Evolutionary conservation across 2,113 vertebrate genomes (phyloP), one percentile per base, ranked within the genome.

Genomic region (Cygnus atratus): DNA sequence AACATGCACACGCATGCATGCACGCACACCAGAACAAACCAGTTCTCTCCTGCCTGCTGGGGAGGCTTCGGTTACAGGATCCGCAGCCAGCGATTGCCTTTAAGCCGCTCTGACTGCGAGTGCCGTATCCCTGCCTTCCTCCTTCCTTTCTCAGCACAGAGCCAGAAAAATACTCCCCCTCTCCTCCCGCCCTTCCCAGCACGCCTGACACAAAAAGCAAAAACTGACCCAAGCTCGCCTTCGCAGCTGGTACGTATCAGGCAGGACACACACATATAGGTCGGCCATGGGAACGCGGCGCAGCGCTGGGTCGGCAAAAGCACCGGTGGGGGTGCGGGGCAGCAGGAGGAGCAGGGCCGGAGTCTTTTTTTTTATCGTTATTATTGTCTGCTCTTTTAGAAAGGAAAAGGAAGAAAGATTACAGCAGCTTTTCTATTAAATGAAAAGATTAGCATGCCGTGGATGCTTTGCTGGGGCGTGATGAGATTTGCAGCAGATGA

Each of bases 401-500:
- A 95, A 89, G 91, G 85, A 92, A 93, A 92, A 96, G 97, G 97
- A 97, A 97, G 95, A 95, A 95, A 92, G 97, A 96, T 96, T 81
- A 94, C 90, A 80, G 97, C 96, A 95, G 96, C 95, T 96, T 96
- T 97, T 77, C 96, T 89, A 50, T 94, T 93, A 97, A 97, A 97
- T 93, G 90, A 94, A 93, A 97, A 95, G 96, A 95, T 75, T 92
- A 96, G 92, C 84, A 61, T 86, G 92, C 97, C 75, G n/a, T 33
- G 79, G 97, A 97, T 94, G 96, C 96, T 96, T 97, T 97, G 97
- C 97, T 93, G 97, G 96, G 97, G 97, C 67, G 80, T 93, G 97
- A 97, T 97, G 98, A 97, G 97, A 96, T 98, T 98, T 97, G 96
- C 95, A 90, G 96, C 93, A 96, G 97, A 98, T 96, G 97, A 97